Base-by-base conservation (phyloP, 2,888 invertebrate genomes). In the Cryptus viduatorius region DNA sequence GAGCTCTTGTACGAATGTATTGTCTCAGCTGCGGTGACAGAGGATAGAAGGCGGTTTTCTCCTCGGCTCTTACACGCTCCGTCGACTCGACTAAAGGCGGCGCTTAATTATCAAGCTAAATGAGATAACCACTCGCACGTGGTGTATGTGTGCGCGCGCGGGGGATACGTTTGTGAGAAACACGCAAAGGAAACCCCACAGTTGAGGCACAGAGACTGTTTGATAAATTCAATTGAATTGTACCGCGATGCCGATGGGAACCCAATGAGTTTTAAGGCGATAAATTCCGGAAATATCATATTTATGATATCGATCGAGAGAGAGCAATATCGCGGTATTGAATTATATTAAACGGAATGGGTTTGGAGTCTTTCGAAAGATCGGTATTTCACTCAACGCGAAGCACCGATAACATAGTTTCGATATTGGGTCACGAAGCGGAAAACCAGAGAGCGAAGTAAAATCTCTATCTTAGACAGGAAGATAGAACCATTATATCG, bases 81-180 rank as follows among this genome's bases (percentile, higher is more conserved):
- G 86, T 86, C 87, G 81, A 83, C 77, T 86, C 80, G 83, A 79
- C 82, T 84, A 87, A 85, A 86, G 86, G 83, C 82, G 83, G 77
- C 87, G 86, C 86, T 89, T 89, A 89, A 89, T 89, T 90, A 89
- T 87, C 87, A 83, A 87, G 81, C 82, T 84, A 89, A 90, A 90
- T 87, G 89, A 89, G 89, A 87, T 88, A 89, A 88, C 87, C 82
- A 64, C 68, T 56, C 75, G 75, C 82, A 71, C 71, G 82, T 84
- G 77, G 80, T 80, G 37, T 24, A 12, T 56, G 19, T 19, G 24
- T 8, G 53, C 7, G 64, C 69, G 71, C 82, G 73, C 75, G 24
- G 78, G 78, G 78, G 73, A 68, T 72, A 71, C 72, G 76, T 80
- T 77, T 68, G 77, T 64, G 77, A 59, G 69, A 46, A 82, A 71